These are phyloP conservation scores for Hermetia illucens DNA, from an alignment of 1,140 invertebrate species.

Conservation along the genomic window DNA sequence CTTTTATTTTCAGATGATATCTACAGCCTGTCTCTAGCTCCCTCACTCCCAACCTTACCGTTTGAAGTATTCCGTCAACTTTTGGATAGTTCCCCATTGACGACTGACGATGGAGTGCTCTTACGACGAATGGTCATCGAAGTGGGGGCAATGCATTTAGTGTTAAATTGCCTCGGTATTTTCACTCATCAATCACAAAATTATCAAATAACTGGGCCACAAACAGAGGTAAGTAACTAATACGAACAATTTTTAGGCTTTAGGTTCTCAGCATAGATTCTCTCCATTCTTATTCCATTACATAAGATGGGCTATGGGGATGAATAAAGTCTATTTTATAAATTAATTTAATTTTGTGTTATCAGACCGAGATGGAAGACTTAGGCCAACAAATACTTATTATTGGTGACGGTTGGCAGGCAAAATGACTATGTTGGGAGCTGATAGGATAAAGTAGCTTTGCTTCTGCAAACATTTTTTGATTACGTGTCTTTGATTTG, in stretches of 20 bases:
- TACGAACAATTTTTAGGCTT: not conserved
- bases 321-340: not conserved
- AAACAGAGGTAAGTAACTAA: constrained; percentile 21
- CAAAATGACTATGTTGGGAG: too few relatives aligned
- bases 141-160: constrained; percentile 65
- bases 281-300: not conserved
- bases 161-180: constrained; percentile 74
- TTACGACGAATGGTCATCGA: constrained; percentile 67
- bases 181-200: constrained; percentile 64
- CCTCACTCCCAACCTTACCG: constrained; percentile 67
- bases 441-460: too few relatives aligned
- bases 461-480: too few relatives aligned
- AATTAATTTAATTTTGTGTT: too few relatives aligned
- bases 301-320: too few relatives aligned
- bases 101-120: constrained; percentile 65
- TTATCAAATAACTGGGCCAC: constrained; percentile 17
- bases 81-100: constrained; percentile 60
- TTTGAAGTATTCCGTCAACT: constrained; percentile 73
- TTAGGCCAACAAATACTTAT: too few relatives aligned
- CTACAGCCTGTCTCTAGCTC: constrained; percentile 56
- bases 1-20: constrained; percentile 44
- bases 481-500: too few relatives aligned
- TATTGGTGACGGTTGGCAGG: too few relatives aligned
- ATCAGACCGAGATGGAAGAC: too few relatives aligned
- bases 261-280: not conserved